Base-by-base conservation (phyloP, 1,140 invertebrate genomes). In the Drosophila quadrilineata region DNA sequence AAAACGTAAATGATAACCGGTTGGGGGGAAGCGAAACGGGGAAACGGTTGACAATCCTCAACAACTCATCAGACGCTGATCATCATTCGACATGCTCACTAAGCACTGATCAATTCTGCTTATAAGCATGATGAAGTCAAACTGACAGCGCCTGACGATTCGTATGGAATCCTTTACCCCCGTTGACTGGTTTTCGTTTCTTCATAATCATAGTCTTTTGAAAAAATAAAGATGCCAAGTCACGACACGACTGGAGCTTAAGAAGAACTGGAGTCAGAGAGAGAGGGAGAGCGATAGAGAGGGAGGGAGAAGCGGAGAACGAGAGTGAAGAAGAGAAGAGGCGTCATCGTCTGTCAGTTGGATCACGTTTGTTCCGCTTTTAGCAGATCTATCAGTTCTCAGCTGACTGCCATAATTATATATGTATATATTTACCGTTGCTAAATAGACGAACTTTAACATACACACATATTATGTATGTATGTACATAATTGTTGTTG, bases 281-380 rank as follows among this genome's bases (percentile, higher is more conserved):
- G 22, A 28, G 10, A 10, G 12, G 26, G 0, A 17, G 10, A 17
- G 12, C 6, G 33, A 28, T 14, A 24, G 10, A 45, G 9, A 45
- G 4, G 12, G 10, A 9, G n/a, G 3, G 10, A 8, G 17, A 28
- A 40, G 24, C 0, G 24, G 21, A 6, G 10, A 22, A 5, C 6
- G 3, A 28, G 24, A 3, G 31, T 21, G 35, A 22, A n/a, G 38
- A 40, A 5, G 43, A 22, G 12, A 50, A 16, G 6, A 26, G 22
- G 57, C 40, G 17, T 57, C 41, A 29, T 17, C 40, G 21, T 8
- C 28, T 22, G 40, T 26, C 53, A 62, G 52, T 29, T 35, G 28
- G 28, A 49, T 63, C 75, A 70, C 53, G 75, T 65, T 64, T 38
- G 40, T 50, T 62, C 52, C 60, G 49, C 50, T 71, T 68, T 56